Evolutionary conservation across 2,888 invertebrate genomes (phyloP).

Genomic region (Drosophila yooni): DNA sequence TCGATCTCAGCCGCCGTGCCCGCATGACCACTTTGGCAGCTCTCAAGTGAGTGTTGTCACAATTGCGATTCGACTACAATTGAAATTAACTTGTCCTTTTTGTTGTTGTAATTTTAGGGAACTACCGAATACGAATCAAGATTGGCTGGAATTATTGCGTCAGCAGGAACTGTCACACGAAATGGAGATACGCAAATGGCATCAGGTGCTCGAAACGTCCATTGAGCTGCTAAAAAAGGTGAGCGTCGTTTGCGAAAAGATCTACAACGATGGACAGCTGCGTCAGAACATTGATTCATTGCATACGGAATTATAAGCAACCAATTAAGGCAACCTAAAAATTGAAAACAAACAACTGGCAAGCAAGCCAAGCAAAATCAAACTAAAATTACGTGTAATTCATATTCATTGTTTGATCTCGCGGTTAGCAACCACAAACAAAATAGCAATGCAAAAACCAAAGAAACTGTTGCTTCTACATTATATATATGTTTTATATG

Average conservation of each 20-base stretch:
- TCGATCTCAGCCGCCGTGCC: conserved; percentile 79
- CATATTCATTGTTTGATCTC: conserved; percentile 57
- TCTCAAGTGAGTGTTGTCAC: conserved; percentile 77
- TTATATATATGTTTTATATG: conserved; percentile 21
- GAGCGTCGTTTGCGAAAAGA: conserved; percentile 85
- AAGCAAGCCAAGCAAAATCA: conserved; percentile 12
- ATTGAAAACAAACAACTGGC: conserved; percentile 15
- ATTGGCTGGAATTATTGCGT: conserved; percentile 92
- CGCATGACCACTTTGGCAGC: conserved; percentile 82
- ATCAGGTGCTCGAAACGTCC: conserved; percentile 90
- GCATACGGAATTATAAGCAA: conserved; percentile 68
- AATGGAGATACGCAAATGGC: conserved; percentile 93
- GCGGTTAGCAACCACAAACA: conserved; percentile 46
- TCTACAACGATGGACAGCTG: conserved; percentile 81
- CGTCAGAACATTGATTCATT: conserved; percentile 81
- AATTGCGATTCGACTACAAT: background rate
- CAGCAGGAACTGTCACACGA: conserved; percentile 93
- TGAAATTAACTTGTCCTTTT: background rate
- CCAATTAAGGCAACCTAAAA: conserved; percentile 28
- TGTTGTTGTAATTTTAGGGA: conserved; percentile 85
- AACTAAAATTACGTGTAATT: conserved; percentile 46
- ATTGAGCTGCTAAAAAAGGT: conserved; percentile 91
- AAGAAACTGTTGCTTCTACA: conserved; percentile 60
- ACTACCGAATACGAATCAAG: conserved; percentile 91
- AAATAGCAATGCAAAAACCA: conserved; percentile 20